Base-by-base conservation (phyloP, 2,888 invertebrate species). In the Netelia fuscicornis region DNA sequence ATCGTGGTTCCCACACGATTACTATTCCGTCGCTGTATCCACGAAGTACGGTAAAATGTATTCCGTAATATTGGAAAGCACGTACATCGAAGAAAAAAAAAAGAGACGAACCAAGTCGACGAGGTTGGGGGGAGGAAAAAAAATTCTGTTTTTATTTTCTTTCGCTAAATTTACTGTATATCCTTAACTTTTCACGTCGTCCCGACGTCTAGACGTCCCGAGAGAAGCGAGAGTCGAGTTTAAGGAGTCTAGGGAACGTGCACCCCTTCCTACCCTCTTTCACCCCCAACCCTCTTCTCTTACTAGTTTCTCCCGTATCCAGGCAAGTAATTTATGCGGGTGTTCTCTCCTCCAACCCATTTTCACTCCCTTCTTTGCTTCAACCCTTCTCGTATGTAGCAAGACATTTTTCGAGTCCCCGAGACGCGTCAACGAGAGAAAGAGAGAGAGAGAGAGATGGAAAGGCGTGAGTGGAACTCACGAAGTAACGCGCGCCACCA, bases 291-390 rank as follows among this genome's bases (percentile, higher is more conserved):
- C n/a, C n/a, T 2, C 54, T 54, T 25, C 30, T 62, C 62, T 20
- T 37, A 37, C 37, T 5, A 37, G 37, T 37, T 37, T 37, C 37
- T 37, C 37, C 44, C 67, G 79, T 82, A 82, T 72, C 54, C 60
- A 77, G 67, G 76, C 72, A 76, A 85, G 82, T 85, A 85, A 85
- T 85, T 85, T 85, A 85, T 85, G 85, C 85, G 76, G 72, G 76
- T 48, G 82, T 76, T 72, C 76, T n/a, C 68, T 56, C 44, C 20
- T 64, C 56, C 70, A 11, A 58, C 17, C 20, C 48, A 10, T 48
- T 48, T 48, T 13, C 11, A 48, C 10, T 48, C 48, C 13, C 48
- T 48, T 13, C 48, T 2, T 48, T 48, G 10, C 48, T 10, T 13
- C 48, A 30, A 44, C 11, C 60, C 80, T 76, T 56, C 68, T 62